Percentiles rank a stretch among this genome's conserved stretches.
phyloP scores from a whole-genome alignment of 1,140 invertebrate genomes.

The Sipha flava region DNA sequence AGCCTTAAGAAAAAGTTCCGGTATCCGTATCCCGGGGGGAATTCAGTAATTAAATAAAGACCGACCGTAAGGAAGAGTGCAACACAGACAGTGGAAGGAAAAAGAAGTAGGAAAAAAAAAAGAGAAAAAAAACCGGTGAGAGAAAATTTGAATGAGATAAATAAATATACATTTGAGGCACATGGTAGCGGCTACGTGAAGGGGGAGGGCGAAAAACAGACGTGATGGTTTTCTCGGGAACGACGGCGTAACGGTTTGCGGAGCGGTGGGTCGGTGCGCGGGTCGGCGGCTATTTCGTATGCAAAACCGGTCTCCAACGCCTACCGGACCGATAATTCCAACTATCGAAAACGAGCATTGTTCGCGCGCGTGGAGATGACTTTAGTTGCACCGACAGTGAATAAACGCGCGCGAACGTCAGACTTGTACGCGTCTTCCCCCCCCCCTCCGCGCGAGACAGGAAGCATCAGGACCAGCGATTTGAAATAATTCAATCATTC shows the following conservation, averaged over 20 bases:
- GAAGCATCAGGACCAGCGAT: no score
- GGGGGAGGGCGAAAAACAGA: background rate
- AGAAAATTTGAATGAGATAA: background rate
- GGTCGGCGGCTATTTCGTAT: background rate
- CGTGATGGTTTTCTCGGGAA: conserved; percentile 12
- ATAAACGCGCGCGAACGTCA: no score
- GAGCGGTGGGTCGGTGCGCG: background rate
- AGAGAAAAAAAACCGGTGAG: background rate
- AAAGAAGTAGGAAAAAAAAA: background rate
- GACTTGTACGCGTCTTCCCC: no score
- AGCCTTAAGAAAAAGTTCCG: no score
- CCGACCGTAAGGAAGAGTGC: background rate
- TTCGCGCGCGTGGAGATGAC: no score
- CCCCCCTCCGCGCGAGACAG: no score
- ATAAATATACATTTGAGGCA: background rate
- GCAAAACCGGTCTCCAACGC: conserved; percentile 22
- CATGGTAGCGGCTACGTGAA: background rate
- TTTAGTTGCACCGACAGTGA: no score
- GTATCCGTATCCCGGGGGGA: background rate
- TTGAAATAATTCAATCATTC: no score
- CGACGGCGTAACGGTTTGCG: background rate
- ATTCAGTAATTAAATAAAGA: conserved; percentile 15
- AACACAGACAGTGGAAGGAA: background rate
- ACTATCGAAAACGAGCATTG: background rate
- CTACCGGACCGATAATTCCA: background rate